Evolutionary conservation across 2,888 invertebrate genomes (phyloP).

Genomic region (Drepana falcataria): DNA sequence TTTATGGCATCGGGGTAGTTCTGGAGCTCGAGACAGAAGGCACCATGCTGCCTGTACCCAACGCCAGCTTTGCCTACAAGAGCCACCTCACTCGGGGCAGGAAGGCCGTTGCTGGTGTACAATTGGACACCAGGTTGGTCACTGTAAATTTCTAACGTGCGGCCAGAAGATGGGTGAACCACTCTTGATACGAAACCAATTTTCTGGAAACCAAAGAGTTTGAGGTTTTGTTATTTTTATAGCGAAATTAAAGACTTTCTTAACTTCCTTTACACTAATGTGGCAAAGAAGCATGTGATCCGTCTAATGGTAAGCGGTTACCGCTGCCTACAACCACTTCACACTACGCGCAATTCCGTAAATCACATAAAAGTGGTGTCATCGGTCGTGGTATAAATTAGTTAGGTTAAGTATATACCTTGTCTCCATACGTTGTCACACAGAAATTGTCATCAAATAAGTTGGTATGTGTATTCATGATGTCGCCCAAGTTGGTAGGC

Average conservation of each 20-base stretch:
- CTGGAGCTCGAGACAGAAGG: constrained; percentile 94
- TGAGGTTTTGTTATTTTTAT: neutral
- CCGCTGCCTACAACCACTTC: no score
- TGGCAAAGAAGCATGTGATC: no score
- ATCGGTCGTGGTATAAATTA: neutral
- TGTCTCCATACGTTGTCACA: constrained; percentile 63
- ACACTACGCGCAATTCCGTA: no score
- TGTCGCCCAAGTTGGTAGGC: constrained; percentile 81
- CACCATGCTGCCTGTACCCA: constrained; percentile 85
- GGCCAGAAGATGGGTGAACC: constrained; percentile 82
- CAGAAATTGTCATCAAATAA: constrained; percentile 93
- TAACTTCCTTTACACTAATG: no score
- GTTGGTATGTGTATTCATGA: constrained; percentile 79
- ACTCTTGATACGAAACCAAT: constrained; percentile 71
- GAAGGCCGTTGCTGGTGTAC: constrained; percentile 88
- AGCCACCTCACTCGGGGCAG: constrained; percentile 64
- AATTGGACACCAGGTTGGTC: constrained; percentile 95
- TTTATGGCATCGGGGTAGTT: constrained; percentile 94
- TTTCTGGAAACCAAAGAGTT: constrained; percentile 29
- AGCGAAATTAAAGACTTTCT: no score
- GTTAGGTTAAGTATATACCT: neutral
- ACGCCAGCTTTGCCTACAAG: constrained; percentile 52
- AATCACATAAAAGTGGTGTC: no score
- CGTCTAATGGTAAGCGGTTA: no score
- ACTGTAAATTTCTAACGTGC: constrained; percentile 87